Evolutionary conservation across 92 coral and sea anemone genomes (phyloP).

Genomic region (Heliopora coerulea): DNA sequence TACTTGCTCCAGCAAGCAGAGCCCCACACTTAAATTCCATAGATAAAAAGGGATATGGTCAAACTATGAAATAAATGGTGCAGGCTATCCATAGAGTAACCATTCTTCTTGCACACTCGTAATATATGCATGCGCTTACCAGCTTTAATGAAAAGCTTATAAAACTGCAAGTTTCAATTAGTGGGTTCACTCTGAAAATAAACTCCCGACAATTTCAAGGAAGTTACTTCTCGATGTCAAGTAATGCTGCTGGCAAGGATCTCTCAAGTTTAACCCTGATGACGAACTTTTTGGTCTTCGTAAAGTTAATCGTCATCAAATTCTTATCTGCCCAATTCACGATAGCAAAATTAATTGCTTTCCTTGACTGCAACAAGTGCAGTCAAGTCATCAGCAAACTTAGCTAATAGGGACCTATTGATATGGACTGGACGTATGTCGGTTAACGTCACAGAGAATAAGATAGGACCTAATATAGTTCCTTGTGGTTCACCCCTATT

Average conservation of each 20-base stretch:
- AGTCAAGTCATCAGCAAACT: constrained; percentile 42
- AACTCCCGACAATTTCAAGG: constrained; percentile 47
- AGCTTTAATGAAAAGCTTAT: constrained; percentile 45
- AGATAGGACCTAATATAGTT: constrained; percentile 49
- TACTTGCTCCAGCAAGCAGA: constrained; percentile 41
- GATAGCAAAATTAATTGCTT: background rate
- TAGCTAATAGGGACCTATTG: constrained; percentile 16
- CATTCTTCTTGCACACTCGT: constrained; percentile 57
- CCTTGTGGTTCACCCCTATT: no score
- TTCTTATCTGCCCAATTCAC: constrained; percentile 33
- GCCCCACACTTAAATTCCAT: constrained; percentile 49
- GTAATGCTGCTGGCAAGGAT: constrained; percentile 34
- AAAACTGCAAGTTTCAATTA: constrained; percentile 48
- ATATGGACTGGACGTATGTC: constrained; percentile 31
- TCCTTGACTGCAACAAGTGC: constrained; percentile 15
- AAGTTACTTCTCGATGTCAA: constrained; percentile 42
- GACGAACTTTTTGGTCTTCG: constrained; percentile 44
- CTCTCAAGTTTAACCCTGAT: constrained; percentile 37
- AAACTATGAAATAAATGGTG: constrained; percentile 37
- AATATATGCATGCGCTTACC: constrained; percentile 41
- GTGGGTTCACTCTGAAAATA: constrained; percentile 38
- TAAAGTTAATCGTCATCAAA: constrained; percentile 40
- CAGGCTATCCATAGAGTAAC: constrained; percentile 46
- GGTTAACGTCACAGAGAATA: constrained; percentile 45
- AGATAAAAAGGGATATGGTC: constrained; percentile 48